A percentile compares a stretch with the other conserved stretches of the same genome.
Evolutionary conservation across 2,888 invertebrate species (phyloP).

Genomic region (Teinopalpus imperialis): DNA sequence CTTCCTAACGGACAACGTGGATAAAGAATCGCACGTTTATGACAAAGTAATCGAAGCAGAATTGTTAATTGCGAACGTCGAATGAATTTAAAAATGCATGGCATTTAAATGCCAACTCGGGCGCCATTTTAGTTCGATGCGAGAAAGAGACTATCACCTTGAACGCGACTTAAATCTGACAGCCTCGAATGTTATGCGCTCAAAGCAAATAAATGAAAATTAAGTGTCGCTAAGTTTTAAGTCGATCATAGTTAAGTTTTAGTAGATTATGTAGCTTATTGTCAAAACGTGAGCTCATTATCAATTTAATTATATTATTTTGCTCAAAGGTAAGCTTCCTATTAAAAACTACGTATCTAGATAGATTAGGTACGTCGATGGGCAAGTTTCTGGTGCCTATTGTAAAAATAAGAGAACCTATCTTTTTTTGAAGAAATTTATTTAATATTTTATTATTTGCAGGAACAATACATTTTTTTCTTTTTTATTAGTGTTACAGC

Average conservation of each 20-base stretch:
- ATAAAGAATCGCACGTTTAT: slow-evolving; percentile 60
- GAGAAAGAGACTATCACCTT: slow-evolving; percentile 79
- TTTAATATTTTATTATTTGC: too few species aligned
- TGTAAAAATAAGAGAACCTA: too few species aligned
- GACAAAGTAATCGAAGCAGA: slow-evolving; percentile 75
- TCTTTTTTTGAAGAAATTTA: too few species aligned
- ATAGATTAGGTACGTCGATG: too few species aligned
- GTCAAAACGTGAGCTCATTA: not conserved
- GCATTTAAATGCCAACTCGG: slow-evolving; percentile 79
- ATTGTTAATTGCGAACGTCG: slow-evolving; percentile 75
- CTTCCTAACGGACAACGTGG: slow-evolving; percentile 56
- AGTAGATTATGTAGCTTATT: slow-evolving; percentile 16
- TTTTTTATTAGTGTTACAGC: too few species aligned
- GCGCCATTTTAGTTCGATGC: slow-evolving; percentile 74
- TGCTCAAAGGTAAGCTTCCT: too few species aligned
- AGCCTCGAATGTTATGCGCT: slow-evolving; percentile 76
- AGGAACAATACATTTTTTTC: too few species aligned
- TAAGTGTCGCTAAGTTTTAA: slow-evolving; percentile 58
- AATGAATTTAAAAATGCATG: slow-evolving; percentile 79
- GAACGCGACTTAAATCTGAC: slow-evolving; percentile 80
- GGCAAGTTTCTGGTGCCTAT: too few species aligned
- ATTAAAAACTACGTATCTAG: too few species aligned
- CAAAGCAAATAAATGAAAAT: slow-evolving; percentile 67
- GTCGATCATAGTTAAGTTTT: slow-evolving; percentile 35
- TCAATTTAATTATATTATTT: too few species aligned